Evolutionary conservation across 2,888 invertebrate species (phyloP).

Genomic region (Eustalomyia histrio): DNA sequence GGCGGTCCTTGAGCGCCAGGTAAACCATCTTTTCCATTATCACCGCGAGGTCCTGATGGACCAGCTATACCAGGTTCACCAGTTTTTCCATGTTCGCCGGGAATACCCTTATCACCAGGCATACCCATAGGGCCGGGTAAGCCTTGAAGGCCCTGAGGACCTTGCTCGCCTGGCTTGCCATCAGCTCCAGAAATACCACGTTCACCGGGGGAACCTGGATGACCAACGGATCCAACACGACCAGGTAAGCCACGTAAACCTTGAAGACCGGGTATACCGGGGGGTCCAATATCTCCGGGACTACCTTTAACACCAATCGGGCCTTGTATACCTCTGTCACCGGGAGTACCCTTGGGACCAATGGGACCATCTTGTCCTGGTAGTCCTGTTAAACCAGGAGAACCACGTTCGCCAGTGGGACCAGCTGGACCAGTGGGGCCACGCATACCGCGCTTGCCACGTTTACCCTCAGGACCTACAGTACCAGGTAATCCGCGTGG

Average conservation of each 20-base stretch:
- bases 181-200: constrained; percentile 89
- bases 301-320: constrained; percentile 83
- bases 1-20: constrained; percentile 87
- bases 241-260: constrained; percentile 84
- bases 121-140: constrained; percentile 87
- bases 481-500: constrained; percentile 88
- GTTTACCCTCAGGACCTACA: constrained; percentile 87
- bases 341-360: constrained; percentile 88
- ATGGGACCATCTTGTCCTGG: constrained; percentile 89
- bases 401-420: constrained; percentile 84
- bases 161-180: constrained; percentile 91
- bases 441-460: constrained; percentile 88
- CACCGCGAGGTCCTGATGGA: constrained; percentile 87
- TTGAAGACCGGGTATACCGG: constrained; percentile 82
- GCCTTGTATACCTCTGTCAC: constrained; percentile 86
- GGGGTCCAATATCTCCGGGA: constrained; percentile 82
- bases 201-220: constrained; percentile 86
- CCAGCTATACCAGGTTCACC: constrained; percentile 87
- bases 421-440: constrained; percentile 88
- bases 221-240: constrained; percentile 85
- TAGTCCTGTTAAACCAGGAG: constrained; percentile 76
- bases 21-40: constrained; percentile 88
- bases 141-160: constrained; percentile 89
- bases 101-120: constrained; percentile 83
- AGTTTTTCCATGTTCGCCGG: constrained; percentile 89